These are phyloP conservation scores for Zygothrica quintamaculata DNA, from an alignment of 2,888 invertebrate species.

Conservation along the genomic window DNA sequence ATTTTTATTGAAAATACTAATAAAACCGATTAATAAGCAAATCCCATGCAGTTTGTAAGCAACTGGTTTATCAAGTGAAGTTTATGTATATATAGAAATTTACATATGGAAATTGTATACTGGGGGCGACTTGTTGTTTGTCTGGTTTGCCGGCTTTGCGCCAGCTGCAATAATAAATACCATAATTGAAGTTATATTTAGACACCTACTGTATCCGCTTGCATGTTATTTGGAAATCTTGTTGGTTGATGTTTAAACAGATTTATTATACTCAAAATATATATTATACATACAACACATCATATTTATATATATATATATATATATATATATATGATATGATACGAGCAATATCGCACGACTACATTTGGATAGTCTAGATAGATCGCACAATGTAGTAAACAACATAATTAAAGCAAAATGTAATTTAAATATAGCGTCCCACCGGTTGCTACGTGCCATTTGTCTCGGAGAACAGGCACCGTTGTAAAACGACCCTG, in stretches of 20 bases:
- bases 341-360: neutral
- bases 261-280: constrained; percentile 4
- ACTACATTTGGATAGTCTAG: constrained; percentile 13
- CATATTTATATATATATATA: neutral
- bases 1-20: constrained; percentile 41
- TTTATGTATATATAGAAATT: constrained; percentile 6
- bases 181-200: constrained; percentile 74
- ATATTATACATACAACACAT: no score
- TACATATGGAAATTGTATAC: constrained; percentile 8
- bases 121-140: constrained; percentile 57
- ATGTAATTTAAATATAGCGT: constrained; percentile 55
- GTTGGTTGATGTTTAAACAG: constrained; percentile 11
- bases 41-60: constrained; percentile 35
- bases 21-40: constrained; percentile 42
- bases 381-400: constrained; percentile 37
- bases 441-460: constrained; percentile 71
- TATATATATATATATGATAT: neutral
- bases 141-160: constrained; percentile 62
- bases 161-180: constrained; percentile 71
- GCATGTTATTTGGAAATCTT: constrained; percentile 22
- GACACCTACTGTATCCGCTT: constrained; percentile 68
- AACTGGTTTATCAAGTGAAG: constrained; percentile 45
- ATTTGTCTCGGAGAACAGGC: constrained; percentile 52
- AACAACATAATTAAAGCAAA: constrained; percentile 53
- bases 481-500: constrained; percentile 34